phyloP scores from a whole-genome alignment of 1,140 invertebrate species.

The Diabrotica undecimpunctata region DNA sequence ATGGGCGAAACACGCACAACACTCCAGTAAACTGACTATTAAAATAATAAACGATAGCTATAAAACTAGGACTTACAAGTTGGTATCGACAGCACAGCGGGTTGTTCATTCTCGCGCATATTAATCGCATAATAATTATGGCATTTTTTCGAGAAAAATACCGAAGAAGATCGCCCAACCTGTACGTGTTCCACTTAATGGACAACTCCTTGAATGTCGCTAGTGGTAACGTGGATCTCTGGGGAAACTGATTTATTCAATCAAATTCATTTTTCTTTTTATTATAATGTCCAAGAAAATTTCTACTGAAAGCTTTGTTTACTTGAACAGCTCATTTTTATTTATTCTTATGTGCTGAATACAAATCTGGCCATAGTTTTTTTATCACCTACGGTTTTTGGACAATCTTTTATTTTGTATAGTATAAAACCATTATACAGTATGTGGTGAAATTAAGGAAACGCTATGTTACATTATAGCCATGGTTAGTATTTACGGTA shows the following conservation, averaged over 20 bases:
- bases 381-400: too few relatives aligned
- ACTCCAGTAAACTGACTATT: slow-evolving; percentile 40
- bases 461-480: too few relatives aligned
- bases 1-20: slow-evolving; percentile 31
- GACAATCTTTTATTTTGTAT: too few relatives aligned
- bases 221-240: slow-evolving; percentile 27
- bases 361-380: too few relatives aligned
- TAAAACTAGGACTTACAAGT: slow-evolving; percentile 43
- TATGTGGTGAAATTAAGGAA: too few relatives aligned
- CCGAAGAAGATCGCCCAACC: slow-evolving; percentile 26
- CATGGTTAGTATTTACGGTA: too few relatives aligned
- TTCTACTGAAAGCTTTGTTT: too few relatives aligned
- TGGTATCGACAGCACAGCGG: slow-evolving; percentile 41
- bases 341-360: too few relatives aligned
- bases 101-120: slow-evolving; percentile 41
- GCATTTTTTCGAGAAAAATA: slow-evolving; percentile 31
- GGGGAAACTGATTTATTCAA: slow-evolving; percentile 10
- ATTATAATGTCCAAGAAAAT: too few relatives aligned
- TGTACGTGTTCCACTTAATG: slow-evolving; percentile 23
- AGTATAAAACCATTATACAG: too few relatives aligned
- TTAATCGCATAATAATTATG: slow-evolving; percentile 42
- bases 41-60: slow-evolving; percentile 43
- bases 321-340: too few relatives aligned
- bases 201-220: slow-evolving; percentile 15
- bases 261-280: too few relatives aligned